Evolutionary conservation across 2,113 vertebrate genomes (phyloP), one percentile per base, ranked within the genome.

Genomic region (Cyanoramphus novaezelandiae): DNA sequence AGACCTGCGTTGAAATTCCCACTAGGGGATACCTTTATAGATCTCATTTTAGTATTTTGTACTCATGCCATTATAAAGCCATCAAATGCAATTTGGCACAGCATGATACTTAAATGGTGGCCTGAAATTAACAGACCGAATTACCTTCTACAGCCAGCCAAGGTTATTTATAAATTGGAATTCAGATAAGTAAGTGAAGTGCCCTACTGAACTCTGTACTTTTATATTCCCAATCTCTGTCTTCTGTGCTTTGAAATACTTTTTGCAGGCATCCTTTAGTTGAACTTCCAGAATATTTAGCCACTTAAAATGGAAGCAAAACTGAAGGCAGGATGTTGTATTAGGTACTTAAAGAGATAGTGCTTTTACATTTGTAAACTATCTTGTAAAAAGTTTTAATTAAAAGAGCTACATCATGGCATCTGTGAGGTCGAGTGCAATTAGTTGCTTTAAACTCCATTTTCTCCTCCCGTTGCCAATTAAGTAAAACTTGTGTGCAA

Each of bases 131-230:
- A 91, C 92, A 83, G 78, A 81, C 77, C 64, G 82, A 84, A 86
- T 96, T 95, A 90, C 74, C 24, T 37, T 94, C 93, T 93, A 86
- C 84, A 96, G 91, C 90, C 72, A 68, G 85, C 86, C 59, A 72
- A 80, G 70, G 90, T 92, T 97, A 97, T 98, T 98, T 98, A 97
- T 97, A 97, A 97, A 96, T 95, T 65, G 37, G 92, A 97, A 94
- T 97, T 86, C 11, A 77, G 97, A 97, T 96, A 97, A 97, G 95
- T 72, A 44, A 72, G 81, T 82, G 88, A 95, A 97, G 91, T 87
- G 59, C 80, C 69, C 72, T n/a, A 95, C 44, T 93, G 71, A 94
- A 70, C 46, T 94, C 31, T 69, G 21, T 65, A 31, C 35, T 86
- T 28, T 62, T 78, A 71, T 90, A 76, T 88, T 79, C 60, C 62